Percentiles rank a stretch among this genome's conserved stretches.
These are phyloP conservation scores for Babyrousa celebensis DNA, from an alignment of 2,797 vertebrate species.

Conservation along the genomic window DNA sequence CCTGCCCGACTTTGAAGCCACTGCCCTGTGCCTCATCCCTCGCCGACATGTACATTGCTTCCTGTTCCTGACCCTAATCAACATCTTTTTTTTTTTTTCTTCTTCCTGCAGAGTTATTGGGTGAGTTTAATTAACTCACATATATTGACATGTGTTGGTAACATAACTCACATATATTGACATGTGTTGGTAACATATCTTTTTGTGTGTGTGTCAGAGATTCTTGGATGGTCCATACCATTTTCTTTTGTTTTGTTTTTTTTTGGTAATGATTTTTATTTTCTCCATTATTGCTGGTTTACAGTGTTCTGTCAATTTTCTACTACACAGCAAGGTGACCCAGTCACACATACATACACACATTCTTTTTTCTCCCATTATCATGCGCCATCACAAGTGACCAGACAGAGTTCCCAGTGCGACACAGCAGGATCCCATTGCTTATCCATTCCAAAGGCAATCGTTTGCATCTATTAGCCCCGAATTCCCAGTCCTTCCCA, in stretches of 20 bases:
- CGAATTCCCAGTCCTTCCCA: no score
- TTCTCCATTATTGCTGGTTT: no score
- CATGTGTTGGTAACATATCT: neutral
- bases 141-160: neutral
- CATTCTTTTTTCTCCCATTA: no score
- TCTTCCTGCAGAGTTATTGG: neutral
- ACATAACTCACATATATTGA: neutral
- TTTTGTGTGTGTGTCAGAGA: neutral
- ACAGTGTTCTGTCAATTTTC: no score
- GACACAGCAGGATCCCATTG: no score
- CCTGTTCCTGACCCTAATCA: constrained; percentile 6
- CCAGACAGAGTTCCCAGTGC: no score
- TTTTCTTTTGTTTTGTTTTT: neutral
- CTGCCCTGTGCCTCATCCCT: neutral
- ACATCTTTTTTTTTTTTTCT: no score
- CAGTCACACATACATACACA: no score
- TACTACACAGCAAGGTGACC: no score
- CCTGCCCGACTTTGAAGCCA: neutral
- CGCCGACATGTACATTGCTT: neutral
- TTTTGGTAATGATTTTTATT: neutral
- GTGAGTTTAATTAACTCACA: neutral
- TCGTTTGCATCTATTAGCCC: no score
- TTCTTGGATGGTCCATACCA: neutral
- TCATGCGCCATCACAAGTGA: no score
- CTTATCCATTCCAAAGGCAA: no score